phyloP scores from a whole-genome alignment of 37 sponge, comb jelly and placozoan species.

The Eunapius fragilis region DNA sequence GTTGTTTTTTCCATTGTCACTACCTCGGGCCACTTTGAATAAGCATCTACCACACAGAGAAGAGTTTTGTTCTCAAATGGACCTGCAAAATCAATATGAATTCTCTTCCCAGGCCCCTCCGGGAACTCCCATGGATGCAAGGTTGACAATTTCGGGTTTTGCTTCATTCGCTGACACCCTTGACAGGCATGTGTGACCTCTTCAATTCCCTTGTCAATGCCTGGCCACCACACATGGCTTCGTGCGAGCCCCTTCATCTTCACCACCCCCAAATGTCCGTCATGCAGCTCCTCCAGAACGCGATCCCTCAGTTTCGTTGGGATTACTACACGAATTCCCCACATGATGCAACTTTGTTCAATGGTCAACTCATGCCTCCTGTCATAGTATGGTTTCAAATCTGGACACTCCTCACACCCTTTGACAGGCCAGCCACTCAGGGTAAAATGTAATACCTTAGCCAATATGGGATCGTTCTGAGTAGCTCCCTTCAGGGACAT shows the following conservation, averaged over 20 bases:
- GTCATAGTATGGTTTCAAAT: conserved; percentile 9
- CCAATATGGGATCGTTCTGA: conserved; percentile 39
- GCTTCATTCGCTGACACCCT: conserved; percentile 16
- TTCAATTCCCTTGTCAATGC: conserved; percentile 23
- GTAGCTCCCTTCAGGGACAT: background rate
- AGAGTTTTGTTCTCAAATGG: conserved; percentile 11
- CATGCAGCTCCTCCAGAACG: conserved; percentile 11
- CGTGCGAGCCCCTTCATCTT: conserved; percentile 32
- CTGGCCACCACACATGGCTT: conserved; percentile 50
- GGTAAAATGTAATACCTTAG: conserved; percentile 29
- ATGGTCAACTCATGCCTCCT: background rate
- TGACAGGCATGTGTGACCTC: background rate
- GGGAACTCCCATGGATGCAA: conserved; percentile 35
- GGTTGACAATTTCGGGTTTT: background rate
- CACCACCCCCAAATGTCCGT: conserved; percentile 15
- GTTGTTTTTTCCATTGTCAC: conserved; percentile 25
- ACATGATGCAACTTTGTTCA: conserved; percentile 42
- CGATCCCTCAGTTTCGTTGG: background rate
- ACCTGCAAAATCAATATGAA: conserved; percentile 38
- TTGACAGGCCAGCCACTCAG: conserved; percentile 12
- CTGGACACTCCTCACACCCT: conserved; percentile 5
- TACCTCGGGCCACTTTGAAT: conserved; percentile 48
- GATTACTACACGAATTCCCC: conserved; percentile 48
- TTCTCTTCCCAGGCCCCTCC: conserved; percentile 31
- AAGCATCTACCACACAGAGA: conserved; percentile 9